Percentiles rank a stretch among this genome's conserved stretches.
Evolutionary conservation across 2,888 invertebrate genomes (phyloP).

Genomic region (Tenthredo distinguenda): DNA sequence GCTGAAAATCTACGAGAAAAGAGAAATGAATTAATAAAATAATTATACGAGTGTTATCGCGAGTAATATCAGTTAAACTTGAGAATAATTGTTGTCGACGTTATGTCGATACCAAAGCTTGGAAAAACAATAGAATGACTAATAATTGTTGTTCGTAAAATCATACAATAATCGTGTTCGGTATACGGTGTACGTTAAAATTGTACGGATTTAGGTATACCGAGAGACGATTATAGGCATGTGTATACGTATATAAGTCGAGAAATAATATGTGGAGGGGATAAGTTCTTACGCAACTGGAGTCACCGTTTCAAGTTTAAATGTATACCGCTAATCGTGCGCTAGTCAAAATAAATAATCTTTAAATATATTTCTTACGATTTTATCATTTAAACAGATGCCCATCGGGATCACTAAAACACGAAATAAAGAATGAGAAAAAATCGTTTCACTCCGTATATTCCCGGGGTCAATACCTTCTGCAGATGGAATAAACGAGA

Average conservation of each 20-base stretch:
- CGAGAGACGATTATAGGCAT: background rate
- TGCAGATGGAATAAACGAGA: background rate
- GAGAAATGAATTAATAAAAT: too few relatives aligned
- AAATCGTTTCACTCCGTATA: background rate
- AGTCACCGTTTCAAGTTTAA: slow-evolving; percentile 34
- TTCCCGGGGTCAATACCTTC: slow-evolving; percentile 1
- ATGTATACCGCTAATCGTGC: slow-evolving; percentile 20
- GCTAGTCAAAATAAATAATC: slow-evolving; percentile 9
- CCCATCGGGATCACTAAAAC: background rate
- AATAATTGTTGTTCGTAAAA: too few relatives aligned
- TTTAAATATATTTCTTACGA: slow-evolving; percentile 8
- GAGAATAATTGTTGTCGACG: background rate
- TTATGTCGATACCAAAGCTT: background rate
- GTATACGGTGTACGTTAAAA: background rate
- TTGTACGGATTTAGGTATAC: background rate
- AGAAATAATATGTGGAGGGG: background rate
- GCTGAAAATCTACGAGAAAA: too few relatives aligned
- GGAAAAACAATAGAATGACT: background rate
- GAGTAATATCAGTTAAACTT: background rate
- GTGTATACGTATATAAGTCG: background rate
- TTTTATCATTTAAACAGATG: background rate
- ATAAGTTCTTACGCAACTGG: slow-evolving; percentile 19
- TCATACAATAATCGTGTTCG: background rate
- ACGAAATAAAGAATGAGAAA: background rate
- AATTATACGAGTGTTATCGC: slow-evolving; percentile 41